phyloP scores from a whole-genome alignment of 2,113 vertebrate genomes.

The Potamarius usumacintae region DNA sequence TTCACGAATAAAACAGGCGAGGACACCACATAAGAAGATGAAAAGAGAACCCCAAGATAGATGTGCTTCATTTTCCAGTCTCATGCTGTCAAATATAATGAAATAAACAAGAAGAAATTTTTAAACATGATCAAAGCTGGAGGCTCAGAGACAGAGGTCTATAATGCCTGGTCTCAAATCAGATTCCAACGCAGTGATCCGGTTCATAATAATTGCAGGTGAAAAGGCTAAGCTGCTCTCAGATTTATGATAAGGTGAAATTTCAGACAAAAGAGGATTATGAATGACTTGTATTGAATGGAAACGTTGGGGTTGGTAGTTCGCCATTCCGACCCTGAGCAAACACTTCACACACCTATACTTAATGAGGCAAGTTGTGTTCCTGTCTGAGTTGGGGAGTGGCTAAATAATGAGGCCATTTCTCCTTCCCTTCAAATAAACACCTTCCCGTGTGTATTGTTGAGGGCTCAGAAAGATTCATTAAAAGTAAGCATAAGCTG shows the following conservation, averaged over 20 bases:
- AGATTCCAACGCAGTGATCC: constrained; percentile 30
- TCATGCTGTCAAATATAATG: constrained; percentile 32
- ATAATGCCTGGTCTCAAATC: constrained; percentile 19
- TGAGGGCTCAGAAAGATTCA: constrained; percentile 41
- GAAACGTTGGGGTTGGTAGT: constrained; percentile 24
- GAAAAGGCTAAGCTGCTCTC: constrained; percentile 42
- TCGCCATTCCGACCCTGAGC: constrained; percentile 40
- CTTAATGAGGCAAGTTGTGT: constrained; percentile 34
- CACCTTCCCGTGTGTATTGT: constrained; percentile 28
- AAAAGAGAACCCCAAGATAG: constrained; percentile 44
- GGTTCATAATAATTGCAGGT: constrained; percentile 39
- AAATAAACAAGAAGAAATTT: constrained; percentile 35
- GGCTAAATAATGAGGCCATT: constrained; percentile 38
- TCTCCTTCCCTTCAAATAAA: constrained; percentile 38
- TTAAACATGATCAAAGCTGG: constrained; percentile 40
- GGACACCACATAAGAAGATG: constrained; percentile 33
- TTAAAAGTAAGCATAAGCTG: constrained; percentile 47
- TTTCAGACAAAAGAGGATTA: constrained; percentile 40
- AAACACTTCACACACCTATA: constrained; percentile 39
- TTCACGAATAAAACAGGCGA: constrained; percentile 46
- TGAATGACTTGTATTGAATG: constrained; percentile 29
- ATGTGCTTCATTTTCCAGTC: constrained; percentile 31
- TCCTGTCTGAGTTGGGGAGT: constrained; percentile 15
- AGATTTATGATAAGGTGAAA: constrained; percentile 44
- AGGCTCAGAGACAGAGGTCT: constrained; percentile 22